phyloP scores from a whole-genome alignment of 2,888 invertebrate genomes.

The Heliconius ismenius region DNA sequence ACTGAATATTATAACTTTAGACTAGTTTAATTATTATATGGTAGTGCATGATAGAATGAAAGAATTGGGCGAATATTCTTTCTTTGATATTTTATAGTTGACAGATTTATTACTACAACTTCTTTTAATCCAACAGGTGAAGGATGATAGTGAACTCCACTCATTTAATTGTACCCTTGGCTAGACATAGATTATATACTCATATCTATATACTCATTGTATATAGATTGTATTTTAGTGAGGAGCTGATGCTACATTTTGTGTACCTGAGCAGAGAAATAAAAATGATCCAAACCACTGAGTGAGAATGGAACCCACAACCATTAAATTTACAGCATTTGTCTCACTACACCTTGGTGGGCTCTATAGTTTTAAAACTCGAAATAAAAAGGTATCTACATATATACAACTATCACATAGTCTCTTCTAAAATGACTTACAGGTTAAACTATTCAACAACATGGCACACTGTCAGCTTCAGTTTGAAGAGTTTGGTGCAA shows the following conservation, averaged over 20 bases:
- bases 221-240: not conserved
- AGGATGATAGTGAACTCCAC: no score
- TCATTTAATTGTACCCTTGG: no score
- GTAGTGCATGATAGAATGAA: not conserved
- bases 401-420: not conserved
- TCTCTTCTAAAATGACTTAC: constrained; percentile 39
- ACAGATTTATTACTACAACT: no score
- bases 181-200: no score
- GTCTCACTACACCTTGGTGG: not conserved
- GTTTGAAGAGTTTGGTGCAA: constrained; percentile 84
- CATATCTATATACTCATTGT: no score
- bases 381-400: not conserved
- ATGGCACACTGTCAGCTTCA: constrained; percentile 91
- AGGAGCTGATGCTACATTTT: no score
- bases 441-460: constrained; percentile 89
- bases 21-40: not conserved
- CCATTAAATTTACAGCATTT: not conserved
- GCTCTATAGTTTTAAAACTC: not conserved
- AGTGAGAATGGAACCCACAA: not conserved
- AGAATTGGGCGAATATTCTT: not conserved
- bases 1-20: not conserved
- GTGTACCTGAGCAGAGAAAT: not conserved
- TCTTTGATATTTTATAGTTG: not conserved
- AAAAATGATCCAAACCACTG: not conserved
- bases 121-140: no score